Evolutionary conservation across 2,888 invertebrate species (phyloP), one percentile per base, ranked within the genome.

Genomic region (Mellilla xanthometata): DNA sequence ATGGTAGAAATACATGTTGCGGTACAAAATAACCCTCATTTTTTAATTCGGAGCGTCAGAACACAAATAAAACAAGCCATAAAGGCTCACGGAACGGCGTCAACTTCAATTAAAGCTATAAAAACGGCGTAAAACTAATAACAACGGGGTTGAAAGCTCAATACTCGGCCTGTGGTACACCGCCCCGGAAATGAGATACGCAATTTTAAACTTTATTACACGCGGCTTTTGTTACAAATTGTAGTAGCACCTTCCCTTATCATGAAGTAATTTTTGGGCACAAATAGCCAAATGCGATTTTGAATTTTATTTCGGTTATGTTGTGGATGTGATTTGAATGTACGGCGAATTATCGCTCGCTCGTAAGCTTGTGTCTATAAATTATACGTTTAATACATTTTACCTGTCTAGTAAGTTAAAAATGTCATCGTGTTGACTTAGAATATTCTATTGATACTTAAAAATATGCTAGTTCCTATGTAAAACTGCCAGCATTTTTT

Each of bases 51-150:
- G 53, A 42, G 57, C 39, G 49, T 43, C 43, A 24, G 47, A 66
- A 66, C 60, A 62, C 62, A 75, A 72, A 72, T 70, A 71, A 68
- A 65, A 49, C 47, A 39, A 30, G 50, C 60, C 54, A 64, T 68
- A 68, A 72, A 70, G 63, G 66, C 50, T 43, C 65, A 67, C 64
- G 63, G 60, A 73, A 70, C 58, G 72, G 68, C 72, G 75, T 80
- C 75, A 74, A 72, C 72, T 73, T 73, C 75, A 79, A 80, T 79
- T 75, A 76, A 66, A 68, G 68, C 69, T 63, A 71, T 77, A 76
- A 80, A 78, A 73, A 65, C 50, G 57, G 65, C 66, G 71, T 74
- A 71, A 73, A 73, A 72, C 68, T 75, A 76, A 79, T 79, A 76
- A 75, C 72, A 62, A 62, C 62, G 51, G 46, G 42, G 49, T 52